Evolutionary conservation across 1,140 invertebrate species (phyloP), one percentile per base, ranked within the genome.

Genomic region (Leguminivora glycinivorella): DNA sequence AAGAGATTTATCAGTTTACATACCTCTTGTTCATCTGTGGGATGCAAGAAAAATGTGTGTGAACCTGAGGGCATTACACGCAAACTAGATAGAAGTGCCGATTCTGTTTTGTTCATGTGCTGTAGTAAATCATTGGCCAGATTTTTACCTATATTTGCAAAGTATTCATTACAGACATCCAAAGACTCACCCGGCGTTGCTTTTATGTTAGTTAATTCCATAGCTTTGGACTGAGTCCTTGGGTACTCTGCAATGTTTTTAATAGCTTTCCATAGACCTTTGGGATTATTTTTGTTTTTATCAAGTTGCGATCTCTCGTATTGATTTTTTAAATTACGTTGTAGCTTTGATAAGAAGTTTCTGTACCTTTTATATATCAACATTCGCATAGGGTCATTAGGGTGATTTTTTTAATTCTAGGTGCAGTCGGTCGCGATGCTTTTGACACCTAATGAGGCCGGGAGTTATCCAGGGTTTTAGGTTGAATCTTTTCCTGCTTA

Each of bases 401-500:
- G 68, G 19, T 58, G 12, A n/a, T 34, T 29, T 31, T 19, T 9
- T 56, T 5, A 31, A 5, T 9, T 31, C 14, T 22, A 69, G 19
- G 29, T 58, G 68, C 9, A 69, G n/a, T 7, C 68, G 47, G n/a
- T 38, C 52, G 26, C 68, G 24, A 56, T 69, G 47, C 29, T 56
- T 56, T 14, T 56, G 47, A 17, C 68, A 69, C 4, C n/a, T n/a
- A n/a, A n/a, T n/a, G n/a, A n/a, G n/a, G n/a, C n/a, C n/a, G n/a
- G n/a, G n/a, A n/a, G n/a, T 31, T 69, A 58, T 58, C 52, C 47
- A 69, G 24, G 26, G 26, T 10, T 69, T 69, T 4, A 69, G 43
- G 10, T 43, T 69, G 24, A 58, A 58, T 56, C 26, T 24, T 4
- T 40, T 47, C 2, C 67, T 40, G 29, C 19, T 68, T 6, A 14